Conservation (phyloP, 1,140 invertebrate genomes). For the Rhopalosiphum maidis region DNA sequence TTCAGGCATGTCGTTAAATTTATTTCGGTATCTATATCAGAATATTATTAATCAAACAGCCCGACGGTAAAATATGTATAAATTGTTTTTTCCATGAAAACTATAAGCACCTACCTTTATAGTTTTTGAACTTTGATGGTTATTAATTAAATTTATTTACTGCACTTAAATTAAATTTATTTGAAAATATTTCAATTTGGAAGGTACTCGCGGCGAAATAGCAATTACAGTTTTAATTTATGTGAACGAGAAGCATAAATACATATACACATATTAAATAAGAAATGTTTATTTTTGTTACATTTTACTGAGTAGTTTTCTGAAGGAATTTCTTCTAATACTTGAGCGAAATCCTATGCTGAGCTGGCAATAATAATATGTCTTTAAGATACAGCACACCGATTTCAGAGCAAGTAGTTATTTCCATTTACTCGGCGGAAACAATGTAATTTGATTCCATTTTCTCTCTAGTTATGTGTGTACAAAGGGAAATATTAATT, state of each 20-base stretch:
- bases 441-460: not conserved
- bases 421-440: not conserved
- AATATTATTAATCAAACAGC: slow-evolving; percentile 24
- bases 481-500: not conserved
- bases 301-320: not conserved
- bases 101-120: not conserved
- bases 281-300: slow-evolving; percentile 10
- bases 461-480: not conserved
- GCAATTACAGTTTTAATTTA: not conserved
- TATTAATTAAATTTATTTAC: slow-evolving; percentile 9
- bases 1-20: not conserved
- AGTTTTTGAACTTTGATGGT: not conserved
- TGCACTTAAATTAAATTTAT: not conserved
- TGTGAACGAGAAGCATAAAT: not conserved
- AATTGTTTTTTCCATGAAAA: not conserved
- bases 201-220: not conserved
- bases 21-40: not conserved
- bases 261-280: not conserved
- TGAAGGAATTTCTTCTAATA: not conserved
- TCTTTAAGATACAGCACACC: not conserved
- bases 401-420: not conserved
- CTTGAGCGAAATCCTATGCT: not conserved
- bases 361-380: not conserved
- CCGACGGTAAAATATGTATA: slow-evolving; percentile 3
- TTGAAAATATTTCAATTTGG: not conserved